Base-by-base conservation (phyloP, 30 jellyfish, hydroid and myxozoan species). In the Cassiopea xamachana region DNA sequence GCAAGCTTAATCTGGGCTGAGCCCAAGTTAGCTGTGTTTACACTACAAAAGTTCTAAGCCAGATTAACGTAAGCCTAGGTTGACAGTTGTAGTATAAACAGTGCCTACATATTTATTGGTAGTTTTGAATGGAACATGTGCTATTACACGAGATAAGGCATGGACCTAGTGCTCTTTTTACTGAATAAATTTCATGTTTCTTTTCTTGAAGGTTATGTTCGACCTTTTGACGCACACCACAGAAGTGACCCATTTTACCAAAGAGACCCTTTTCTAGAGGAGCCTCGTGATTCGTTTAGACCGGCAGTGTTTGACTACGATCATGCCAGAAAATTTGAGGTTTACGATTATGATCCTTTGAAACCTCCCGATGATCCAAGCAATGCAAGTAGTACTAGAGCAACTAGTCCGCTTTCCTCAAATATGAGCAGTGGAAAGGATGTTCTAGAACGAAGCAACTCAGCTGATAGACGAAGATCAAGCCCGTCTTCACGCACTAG, bases 301-400 rank as follows among this genome's bases (percentile, higher is more conserved):
- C 95, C 95, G 46, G 90, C 82, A 1, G 90, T 88, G 1, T 88
- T 88, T 69, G 95, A 88, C 71, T 88, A 88, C 81, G 95, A 75
- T 73, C 95, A 88, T 79, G 84, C 87, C 48, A 88, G 71, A 64
- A 88, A 88, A 45, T 18, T 77, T 2, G 85, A 71, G 9, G 79
- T 87, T 3, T 77, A 61, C 45, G 89, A 87, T 67, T 89, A 62
- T 15, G 88, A 76, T 48, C 75, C 74, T 2, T 78, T 79, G 77
- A 77, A 87, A 51, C 45, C 60, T 16, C 12, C 60, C 51, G 90
- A 81, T 27, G 39, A 27, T 27, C 39, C 39, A 27, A 16, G 39
- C 48, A 16, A 48, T 16, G n/a, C 81, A 16, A 15, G 44, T 73
- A 79, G 87, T 74, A 87, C 93, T 1, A 47, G 87, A 12, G 87